Base-by-base conservation (phyloP, 53 echinoderm and acorn worm genomes). In the Antedon mediterranea region DNA sequence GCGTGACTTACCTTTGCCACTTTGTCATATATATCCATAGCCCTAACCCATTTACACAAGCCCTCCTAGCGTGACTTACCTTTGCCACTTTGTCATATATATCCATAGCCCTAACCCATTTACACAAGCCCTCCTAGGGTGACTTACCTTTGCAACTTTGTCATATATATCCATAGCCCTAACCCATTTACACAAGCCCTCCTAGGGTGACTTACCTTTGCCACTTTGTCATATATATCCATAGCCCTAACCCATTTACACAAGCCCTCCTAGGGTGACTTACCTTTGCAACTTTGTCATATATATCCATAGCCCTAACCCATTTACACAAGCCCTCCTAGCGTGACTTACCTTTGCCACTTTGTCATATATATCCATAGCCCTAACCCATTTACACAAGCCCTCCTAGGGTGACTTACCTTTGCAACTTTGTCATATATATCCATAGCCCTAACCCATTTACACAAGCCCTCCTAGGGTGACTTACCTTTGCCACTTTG, bases 281-380 rank as follows among this genome's bases (percentile, higher is more conserved):
- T 79, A 95, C 97, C 97, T 95, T 95, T 32, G 97, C 91, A 0
- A 95, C 97, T 79, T 86, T 89, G 78, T 95, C 97, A 31, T 95
- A 95, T 2, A 87, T 86, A 30, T 95, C 97, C 92, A 95, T 92
- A 70, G 97, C 97, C 43, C 89, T 76, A 30, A 95, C 97, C 97
- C 97, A 95, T 32, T 85, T 95, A n/a, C n/a, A n/a, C n/a, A n/a
- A n/a, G n/a, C n/a, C n/a, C 3, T 13, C 27, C 74, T 43, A n/a
- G n/a, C n/a, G n/a, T n/a, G n/a, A 77, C 82, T 79, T 79, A 95
- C 97, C 97, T 95, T 95, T 32, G 97, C 91, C 0, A 95, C 97
- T 79, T 86, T 89, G 78, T 95, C 97, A 31, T 95, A 95, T 2
- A 87, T 86, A 30, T 95, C 97, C 92, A 95, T 92, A 70, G 97